Evolutionary conservation across 2,888 invertebrate species (phyloP), one percentile per base, ranked within the genome.

Genomic region (Brachypterus glaber): DNA sequence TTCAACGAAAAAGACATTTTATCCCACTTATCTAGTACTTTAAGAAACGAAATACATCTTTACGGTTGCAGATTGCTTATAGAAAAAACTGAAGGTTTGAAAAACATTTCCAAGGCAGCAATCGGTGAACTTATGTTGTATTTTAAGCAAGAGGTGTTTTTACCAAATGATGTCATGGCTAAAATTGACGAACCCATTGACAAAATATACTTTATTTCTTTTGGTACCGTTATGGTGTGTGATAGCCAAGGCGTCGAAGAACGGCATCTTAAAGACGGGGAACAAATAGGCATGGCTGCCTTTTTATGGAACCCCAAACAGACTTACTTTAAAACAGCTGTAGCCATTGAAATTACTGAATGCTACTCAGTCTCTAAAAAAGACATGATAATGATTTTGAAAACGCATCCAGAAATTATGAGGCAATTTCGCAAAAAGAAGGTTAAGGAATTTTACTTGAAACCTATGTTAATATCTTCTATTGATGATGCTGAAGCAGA

Each of bases 191-290:
- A 59, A 13, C 41, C 53, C 1, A 66, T 66, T 0, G 60, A 69
- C 13, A 59, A 63, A 17, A 67, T 72, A 62, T 72, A 67, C 40
- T 71, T 73, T 45, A 71, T 73, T 39, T 67, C 68, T 1, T 62
- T 56, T 16, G 73, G 73, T 1, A 68, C 69, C 0, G 70, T 72
- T 1, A 66, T 68, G 0, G 57, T 69, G 18, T 63, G 62, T 32
- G 63, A 66, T 2, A 37, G 41, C 2, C 55, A 59, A 1, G 68
- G 67, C 3, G 67, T 68, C 35, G 77, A 77, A 65, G 70, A 66
- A 18, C 56, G 54, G 15, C 69, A 69, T 46, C 50, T 73, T 5
- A 66, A 72, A 46, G 76, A 76, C 42, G 76, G 76, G 0, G 71
- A 62, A 17, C 55, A 62, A 41, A 67, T 71, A 44, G 71, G 71